Base-by-base conservation (phyloP, 2,797 vertebrate species). In the Pogoniulus pusillus region DNA sequence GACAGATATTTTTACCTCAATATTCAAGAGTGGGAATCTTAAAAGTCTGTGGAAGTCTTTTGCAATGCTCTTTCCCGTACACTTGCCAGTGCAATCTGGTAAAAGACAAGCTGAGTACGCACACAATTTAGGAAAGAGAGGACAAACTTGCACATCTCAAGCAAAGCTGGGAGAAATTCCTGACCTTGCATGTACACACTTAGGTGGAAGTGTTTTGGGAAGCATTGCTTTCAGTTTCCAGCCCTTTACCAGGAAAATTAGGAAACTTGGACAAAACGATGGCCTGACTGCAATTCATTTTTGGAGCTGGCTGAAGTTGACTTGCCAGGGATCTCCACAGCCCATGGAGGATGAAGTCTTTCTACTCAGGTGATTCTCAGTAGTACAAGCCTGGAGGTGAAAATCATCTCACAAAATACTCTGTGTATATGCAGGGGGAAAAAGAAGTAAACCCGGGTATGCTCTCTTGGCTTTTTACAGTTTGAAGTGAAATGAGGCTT, bases 41-140 rank as follows among this genome's bases (percentile, higher is more conserved):
- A 41, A 3, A 74, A 84, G 16, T 84, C 57, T 84, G 35, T 66
- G 37, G 39, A 88, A 90, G 7, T 80, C 54, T 90, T 89, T 74
- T 74, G 86, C 93, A 92, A 87, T 62, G 34, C 32, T 80, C 53
- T 87, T 93, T 90, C 69, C 75, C 77, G 35, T 47, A 37, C 32
- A 16, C 6, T 80, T 22, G 19, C 70, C 81, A 84, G 53, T 79
- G 63, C 18, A 85, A 64, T 62, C n/a, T 91, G 51, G 87, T 58
- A 51, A 87, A 74, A 74, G 62, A 74, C 80, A 80, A 3, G 26
- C 71, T 77, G n/a, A 80, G 87, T 91, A 87, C 63, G 85, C 41
- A 75, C 27, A 16, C 92, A 79, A 83, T 66, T 87, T 75, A 81
- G 66, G 57, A 43, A 66, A 51, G 37, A 70, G 55, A 66, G 23